Evolutionary conservation across 2,113 vertebrate genomes (phyloP), one percentile per base, ranked within the genome.

Genomic region (Cercopithecus mona): DNA sequence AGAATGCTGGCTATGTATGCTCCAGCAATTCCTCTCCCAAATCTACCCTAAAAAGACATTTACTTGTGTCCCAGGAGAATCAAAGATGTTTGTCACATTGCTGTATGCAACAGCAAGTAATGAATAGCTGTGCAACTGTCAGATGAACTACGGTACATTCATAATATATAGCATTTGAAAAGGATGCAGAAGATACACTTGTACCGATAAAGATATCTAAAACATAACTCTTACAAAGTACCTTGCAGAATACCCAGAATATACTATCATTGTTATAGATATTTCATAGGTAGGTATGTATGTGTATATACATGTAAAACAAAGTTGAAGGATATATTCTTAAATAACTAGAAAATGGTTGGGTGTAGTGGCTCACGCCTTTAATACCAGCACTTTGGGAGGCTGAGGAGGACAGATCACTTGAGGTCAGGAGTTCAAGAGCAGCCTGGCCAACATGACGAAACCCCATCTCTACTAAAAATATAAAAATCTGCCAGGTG

Each of bases 1-100:
- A 38, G 30, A 85, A 94, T 94, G 13, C 17, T 91, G 78, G 57
- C 88, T n/a, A 92, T 17, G 90, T 59, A 95, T 18, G 84, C 64
- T 87, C 75, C 10, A 88, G 8, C 32, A 94, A 82, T 66, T 66
- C 43, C 35, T 88, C 17, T 89, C 85, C 52, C 38, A 96, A 95
- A 73, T 91, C 27, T 88, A 78, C 76, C 50, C 72, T 66, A 57
- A 45, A 89, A 88, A 92, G 82, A 79, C 35, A 88, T 22, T 88
- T 57, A 79, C 30, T 10, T 8, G 11, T 72, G 79, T 64, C 38
- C 91, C 32, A 38, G 55, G 18, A 97, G 38, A 94, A 30, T 73
- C 38, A 86, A 79, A 86, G 35, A 88, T 73, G 16, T 25, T 59
- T 30, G 22, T 45, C 61, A 73, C 14, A 86, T 55, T 23, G 25